phyloP scores from a whole-genome alignment of 2,113 vertebrate genomes.

The Caloenas nicobarica region DNA sequence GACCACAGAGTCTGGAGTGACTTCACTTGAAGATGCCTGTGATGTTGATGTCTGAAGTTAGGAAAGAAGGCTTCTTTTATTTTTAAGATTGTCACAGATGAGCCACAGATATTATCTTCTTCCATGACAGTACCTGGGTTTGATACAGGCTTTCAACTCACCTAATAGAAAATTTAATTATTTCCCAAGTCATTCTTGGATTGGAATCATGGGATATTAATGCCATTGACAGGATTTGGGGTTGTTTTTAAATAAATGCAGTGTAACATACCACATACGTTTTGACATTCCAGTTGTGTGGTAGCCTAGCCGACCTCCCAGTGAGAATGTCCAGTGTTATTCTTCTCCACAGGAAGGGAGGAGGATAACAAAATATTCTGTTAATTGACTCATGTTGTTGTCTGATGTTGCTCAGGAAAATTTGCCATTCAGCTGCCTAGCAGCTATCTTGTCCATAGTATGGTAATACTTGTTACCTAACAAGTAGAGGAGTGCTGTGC shows the following conservation, averaged over 20 bases:
- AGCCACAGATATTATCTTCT: not conserved
- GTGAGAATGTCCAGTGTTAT: not conserved
- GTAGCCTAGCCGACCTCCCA: not conserved
- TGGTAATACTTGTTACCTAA: not conserved
- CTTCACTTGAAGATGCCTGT: not conserved
- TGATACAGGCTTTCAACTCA: not conserved
- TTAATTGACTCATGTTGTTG: not conserved
- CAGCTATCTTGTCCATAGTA: not conserved
- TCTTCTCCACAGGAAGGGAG: not conserved
- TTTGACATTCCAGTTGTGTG: not conserved
- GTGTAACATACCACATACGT: not conserved
- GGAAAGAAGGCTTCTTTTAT: not conserved
- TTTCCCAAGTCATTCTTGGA: not conserved
- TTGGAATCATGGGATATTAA: not conserved
- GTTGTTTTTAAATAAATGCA: not conserved
- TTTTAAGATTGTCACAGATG: not conserved
- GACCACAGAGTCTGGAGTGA: not conserved
- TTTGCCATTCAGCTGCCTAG: not conserved
- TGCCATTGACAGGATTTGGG: not conserved
- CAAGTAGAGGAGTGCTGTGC: accelerated
- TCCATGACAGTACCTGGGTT: not conserved
- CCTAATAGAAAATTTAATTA: not conserved
- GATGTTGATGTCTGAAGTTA: not conserved
- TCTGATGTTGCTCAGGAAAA: not conserved
- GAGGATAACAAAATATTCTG: not conserved